Evolutionary conservation across 2,113 vertebrate genomes (phyloP).

Genomic region (Megalops atlanticus): DNA sequence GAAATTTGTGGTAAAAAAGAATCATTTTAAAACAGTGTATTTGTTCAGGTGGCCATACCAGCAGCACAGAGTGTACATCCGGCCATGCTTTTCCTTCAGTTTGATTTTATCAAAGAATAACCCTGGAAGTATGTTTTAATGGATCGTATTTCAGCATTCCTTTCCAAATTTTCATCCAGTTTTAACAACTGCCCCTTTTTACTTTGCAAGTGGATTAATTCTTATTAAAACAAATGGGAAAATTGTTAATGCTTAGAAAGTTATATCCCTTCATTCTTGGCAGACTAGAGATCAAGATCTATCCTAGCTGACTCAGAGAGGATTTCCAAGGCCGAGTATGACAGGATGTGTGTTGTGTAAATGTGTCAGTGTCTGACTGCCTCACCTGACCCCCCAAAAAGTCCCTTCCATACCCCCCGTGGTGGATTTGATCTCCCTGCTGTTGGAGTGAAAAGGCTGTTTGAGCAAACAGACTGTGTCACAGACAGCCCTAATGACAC

Average conservation of each 20-base stretch:
- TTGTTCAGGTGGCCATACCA: too few relatives aligned
- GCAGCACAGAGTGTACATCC: too few relatives aligned
- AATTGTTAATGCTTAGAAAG: neutral
- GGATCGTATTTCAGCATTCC: neutral
- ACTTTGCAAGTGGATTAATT: neutral
- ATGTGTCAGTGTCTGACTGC: too few relatives aligned
- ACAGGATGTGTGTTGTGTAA: neutral
- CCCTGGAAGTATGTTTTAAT: neutral
- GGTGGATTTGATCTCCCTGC: conserved; percentile 23
- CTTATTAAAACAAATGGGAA: neutral
- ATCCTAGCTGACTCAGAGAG: too few relatives aligned
- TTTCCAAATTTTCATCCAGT: neutral
- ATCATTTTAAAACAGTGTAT: too few relatives aligned
- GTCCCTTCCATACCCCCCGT: conserved; percentile 37
- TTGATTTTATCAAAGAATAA: too few relatives aligned
- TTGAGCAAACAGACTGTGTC: conserved; percentile 52
- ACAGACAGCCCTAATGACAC: conserved; percentile 77
- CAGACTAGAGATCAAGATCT: neutral
- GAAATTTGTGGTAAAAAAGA: too few relatives aligned
- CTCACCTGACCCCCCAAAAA: conserved; percentile 1
- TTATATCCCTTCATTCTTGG: neutral
- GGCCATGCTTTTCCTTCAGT: too few relatives aligned
- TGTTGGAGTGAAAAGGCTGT: conserved; percentile 27
- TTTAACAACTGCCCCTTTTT: neutral
- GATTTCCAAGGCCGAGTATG: neutral